phyloP scores from a whole-genome alignment of 2,888 invertebrate genomes.

The Eucriotettix oculatus region DNA sequence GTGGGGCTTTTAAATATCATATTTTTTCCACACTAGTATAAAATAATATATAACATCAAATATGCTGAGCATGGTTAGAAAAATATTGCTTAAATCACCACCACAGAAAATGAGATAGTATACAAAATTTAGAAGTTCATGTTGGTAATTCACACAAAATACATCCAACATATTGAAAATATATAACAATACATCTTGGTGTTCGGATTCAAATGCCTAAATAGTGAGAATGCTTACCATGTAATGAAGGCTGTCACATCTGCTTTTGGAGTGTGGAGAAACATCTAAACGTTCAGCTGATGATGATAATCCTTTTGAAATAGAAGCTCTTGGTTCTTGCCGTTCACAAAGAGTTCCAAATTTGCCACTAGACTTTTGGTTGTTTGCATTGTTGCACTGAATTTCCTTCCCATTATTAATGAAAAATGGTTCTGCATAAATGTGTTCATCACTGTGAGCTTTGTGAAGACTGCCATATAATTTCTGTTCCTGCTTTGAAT shows the following conservation, averaged over 20 bases:
- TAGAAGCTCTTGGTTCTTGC: neutral
- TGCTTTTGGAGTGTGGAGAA: neutral
- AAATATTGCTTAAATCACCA: too few relatives aligned
- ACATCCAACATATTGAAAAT: too few relatives aligned
- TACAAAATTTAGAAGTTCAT: too few relatives aligned
- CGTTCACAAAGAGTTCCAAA: neutral
- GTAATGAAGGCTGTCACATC: neutral
- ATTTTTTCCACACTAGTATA: too few relatives aligned
- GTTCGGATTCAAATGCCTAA: neutral
- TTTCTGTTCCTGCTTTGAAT: neutral
- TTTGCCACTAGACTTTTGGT: too few relatives aligned
- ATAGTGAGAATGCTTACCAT: neutral
- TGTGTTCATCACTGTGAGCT: conserved; percentile 31
- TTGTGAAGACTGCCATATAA: conserved; percentile 2
- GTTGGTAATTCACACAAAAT: too few relatives aligned
- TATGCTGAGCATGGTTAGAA: too few relatives aligned
- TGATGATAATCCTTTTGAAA: neutral
- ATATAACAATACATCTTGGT: too few relatives aligned
- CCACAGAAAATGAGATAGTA: too few relatives aligned
- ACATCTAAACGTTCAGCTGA: conserved; percentile 5
- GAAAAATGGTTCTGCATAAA: conserved; percentile 43
- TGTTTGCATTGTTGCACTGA: neutral
- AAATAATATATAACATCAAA: too few relatives aligned
- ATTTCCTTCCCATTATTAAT: neutral
- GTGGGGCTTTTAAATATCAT: too few relatives aligned